phyloP scores from a whole-genome alignment of 2,797 vertebrate genomes.

The Scyliorhinus canicula region DNA sequence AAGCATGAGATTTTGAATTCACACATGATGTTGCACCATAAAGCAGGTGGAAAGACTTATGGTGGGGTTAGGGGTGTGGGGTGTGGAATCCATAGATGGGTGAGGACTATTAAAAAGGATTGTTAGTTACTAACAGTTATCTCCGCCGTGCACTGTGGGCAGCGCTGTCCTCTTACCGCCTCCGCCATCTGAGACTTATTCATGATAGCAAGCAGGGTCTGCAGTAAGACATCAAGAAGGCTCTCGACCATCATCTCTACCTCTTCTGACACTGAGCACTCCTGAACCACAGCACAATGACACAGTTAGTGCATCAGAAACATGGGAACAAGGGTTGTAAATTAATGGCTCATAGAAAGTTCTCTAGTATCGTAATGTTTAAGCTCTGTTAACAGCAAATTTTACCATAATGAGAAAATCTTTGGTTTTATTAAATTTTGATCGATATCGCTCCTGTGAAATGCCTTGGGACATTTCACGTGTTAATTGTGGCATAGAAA shows the following conservation, averaged over 20 bases:
- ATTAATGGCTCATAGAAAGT: neutral
- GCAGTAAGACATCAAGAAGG: conserved; percentile 94
- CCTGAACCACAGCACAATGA: conserved; percentile 57
- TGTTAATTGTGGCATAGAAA: neutral
- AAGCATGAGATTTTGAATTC: neutral
- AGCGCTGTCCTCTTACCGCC: conserved; percentile 97
- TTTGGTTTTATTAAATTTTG: neutral
- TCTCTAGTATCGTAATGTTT: neutral
- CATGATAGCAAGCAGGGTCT: conserved; percentile 98
- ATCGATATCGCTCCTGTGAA: neutral
- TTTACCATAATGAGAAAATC: neutral
- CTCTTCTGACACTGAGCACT: conserved; percentile 92
- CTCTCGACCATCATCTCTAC: conserved; percentile 99
- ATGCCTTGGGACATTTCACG: neutral
- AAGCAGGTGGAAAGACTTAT: neutral
- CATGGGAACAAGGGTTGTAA: neutral
- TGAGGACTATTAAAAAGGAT: conserved; percentile 47
- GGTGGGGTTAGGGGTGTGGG: neutral
- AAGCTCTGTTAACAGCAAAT: neutral
- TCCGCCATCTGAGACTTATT: conserved; percentile 98
- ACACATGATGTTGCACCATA: neutral
- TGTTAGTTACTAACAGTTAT: conserved; percentile 98
- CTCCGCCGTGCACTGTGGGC: conserved; percentile 98
- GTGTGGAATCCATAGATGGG: neutral
- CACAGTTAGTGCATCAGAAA: neutral